Evolutionary conservation across 2,888 invertebrate species (phyloP), one percentile per base, ranked within the genome.

Genomic region (Torymus tubicola): DNA sequence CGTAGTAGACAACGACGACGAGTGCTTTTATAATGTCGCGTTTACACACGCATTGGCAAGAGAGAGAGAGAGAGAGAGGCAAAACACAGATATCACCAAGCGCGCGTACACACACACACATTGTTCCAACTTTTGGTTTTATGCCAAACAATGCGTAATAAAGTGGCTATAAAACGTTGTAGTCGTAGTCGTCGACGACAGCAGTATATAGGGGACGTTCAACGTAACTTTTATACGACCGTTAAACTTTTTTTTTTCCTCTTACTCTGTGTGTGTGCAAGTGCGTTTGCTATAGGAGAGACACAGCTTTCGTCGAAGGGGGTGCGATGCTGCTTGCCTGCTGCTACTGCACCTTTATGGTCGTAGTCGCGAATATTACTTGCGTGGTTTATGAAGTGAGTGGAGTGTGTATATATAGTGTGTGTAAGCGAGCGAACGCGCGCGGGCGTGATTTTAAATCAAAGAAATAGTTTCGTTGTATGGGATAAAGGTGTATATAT

Each of bases 71-170:
- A 52, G 71, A 71, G 69, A 52, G 57, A 58, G n/a, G n/a, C n/a
- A n/a, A n/a, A n/a, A n/a, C n/a, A 74, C 61, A 57, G 74, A 79
- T 79, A 79, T 79, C 78, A 79, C 10, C 31, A 24, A 2, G 18
- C n/a, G 18, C 8, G 18, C 12, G 18, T 21, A 58, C 64, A 57
- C 60, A 68, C 57, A 18, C 42, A 13, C 31, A 75, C 71, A 81
- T 78, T 81, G 74, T 70, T 74, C 69, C 60, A 42, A 74, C 73
- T 69, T 72, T 74, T 78, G 81, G 70, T 81, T 67, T 70, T 50
- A 78, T 64, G 78, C 81, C 78, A 81, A 81, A 81, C 81, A 81
- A 73, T 78, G 74, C 74, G 70, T 81, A 78, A 81, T 78, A 81
- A 81, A 78, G 70, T 70, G 70, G 52, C 70, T 53, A 16, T 78